A percentile compares a stretch with the other conserved stretches of the same genome.
phyloP scores from a whole-genome alignment of 1,140 invertebrate genomes.

The Drosophila tani region DNA sequence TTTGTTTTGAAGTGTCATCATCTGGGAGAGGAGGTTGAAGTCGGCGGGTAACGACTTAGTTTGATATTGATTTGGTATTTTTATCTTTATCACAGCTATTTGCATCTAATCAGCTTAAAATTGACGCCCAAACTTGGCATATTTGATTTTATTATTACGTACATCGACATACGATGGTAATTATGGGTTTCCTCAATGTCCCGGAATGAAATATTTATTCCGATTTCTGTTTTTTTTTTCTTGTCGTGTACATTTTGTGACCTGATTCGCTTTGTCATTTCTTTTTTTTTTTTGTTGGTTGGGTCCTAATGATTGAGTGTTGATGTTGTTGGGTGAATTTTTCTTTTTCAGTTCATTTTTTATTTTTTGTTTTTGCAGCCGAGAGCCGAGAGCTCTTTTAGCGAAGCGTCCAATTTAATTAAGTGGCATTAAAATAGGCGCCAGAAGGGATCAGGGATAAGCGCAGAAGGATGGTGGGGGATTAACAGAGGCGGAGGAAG shows the following conservation, averaged over 20 bases:
- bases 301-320: conserved; percentile 64
- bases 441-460: conserved; percentile 30
- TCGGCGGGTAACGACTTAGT: conserved; percentile 53
- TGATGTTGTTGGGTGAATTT: conserved; percentile 48
- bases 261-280: conserved; percentile 26
- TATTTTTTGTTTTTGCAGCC: conserved; percentile 3
- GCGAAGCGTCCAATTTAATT: conserved; percentile 68
- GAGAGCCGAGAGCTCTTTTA: conserved; percentile 9
- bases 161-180: conserved; percentile 54
- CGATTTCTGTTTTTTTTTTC: background rate
- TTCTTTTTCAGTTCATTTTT: conserved; percentile 41
- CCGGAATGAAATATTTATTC: conserved; percentile 30
- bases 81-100: conserved; percentile 69
- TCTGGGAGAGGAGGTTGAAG: background rate
- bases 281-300: conserved; percentile 24
- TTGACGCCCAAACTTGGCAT: conserved; percentile 47
- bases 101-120: conserved; percentile 74
- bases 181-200: conserved; percentile 44
- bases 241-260: conserved; percentile 14
- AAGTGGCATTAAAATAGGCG: conserved; percentile 58
- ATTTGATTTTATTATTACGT: conserved; percentile 71
- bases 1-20: conserved; percentile 52
- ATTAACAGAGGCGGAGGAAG: conserved; percentile 3
- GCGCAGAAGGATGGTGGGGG: background rate
- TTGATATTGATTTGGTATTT: conserved; percentile 70